Base-by-base conservation (phyloP, 2,888 invertebrate species). In the Pyrrhia umbra region DNA sequence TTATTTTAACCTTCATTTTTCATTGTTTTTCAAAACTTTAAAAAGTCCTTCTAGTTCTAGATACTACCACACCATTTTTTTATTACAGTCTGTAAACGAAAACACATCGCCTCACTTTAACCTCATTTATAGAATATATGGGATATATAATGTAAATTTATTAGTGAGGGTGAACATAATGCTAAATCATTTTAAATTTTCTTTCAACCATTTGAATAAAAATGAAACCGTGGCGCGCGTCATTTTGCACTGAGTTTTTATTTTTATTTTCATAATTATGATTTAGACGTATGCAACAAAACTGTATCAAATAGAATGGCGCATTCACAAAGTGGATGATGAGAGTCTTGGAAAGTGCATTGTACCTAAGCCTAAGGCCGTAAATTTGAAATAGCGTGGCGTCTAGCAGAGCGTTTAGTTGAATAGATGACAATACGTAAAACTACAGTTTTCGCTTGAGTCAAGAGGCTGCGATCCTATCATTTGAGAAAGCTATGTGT, bases 51-150 rank as follows among this genome's bases (percentile, higher is more conserved):
- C 13, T 61, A 68, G 16, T 8, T 16, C 2, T 16, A 16, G 27
- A 23, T n/a, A 70, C 61, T 34, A 34, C 51, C 45, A 63, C 70
- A 64, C 69, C 51, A 69, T 76, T 59, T 61, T 54, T 61, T 73
- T 69, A 46, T 63, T 37, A 49, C 0, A 43, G 66, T 76, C 60
- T 75, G 56, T 73, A 74, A 74, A 55, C 47, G 76, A 77, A 78
- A 80, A 80, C 65, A 70, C 68, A 82, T 39, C 39, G 20, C 45
- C 25, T 50, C 4, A 50, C 49, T 55, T 54, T 43, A 46, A 59
- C 40, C 59, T 42, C 52, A 45, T 60, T 49, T 49, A 49, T 63
- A 49, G 57, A 46, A 77, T 50, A 57, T 70, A 70, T 67, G 66
- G 50, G 47, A 67, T 70, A 54, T 55, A 39, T 62, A 55, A 70